Conservation (phyloP, 1,140 invertebrate species). For the Drosophila lacertosa region DNA sequence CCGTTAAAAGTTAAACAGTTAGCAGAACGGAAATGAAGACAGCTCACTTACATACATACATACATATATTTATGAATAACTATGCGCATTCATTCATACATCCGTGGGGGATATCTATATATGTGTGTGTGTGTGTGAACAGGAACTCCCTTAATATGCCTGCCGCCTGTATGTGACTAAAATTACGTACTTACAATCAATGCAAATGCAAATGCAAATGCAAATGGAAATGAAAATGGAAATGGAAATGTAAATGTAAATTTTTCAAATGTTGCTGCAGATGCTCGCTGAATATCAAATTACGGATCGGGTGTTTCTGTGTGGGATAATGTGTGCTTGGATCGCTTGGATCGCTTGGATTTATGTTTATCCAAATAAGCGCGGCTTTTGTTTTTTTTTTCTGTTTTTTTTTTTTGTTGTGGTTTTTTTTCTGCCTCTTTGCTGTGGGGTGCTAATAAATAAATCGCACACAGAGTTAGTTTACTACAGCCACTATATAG, state of each 20-base stretch:
- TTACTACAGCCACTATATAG: neutral
- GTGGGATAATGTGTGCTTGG: slow-evolving; percentile 35
- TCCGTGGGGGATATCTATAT: neutral
- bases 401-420: slow-evolving; percentile 14
- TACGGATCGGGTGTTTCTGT: slow-evolving; percentile 52
- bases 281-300: slow-evolving; percentile 78
- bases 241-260: slow-evolving; percentile 76
- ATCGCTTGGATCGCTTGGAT: slow-evolving; percentile 39
- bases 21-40: slow-evolving; percentile 73
- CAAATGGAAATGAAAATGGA: slow-evolving; percentile 73
- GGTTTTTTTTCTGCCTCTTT: slow-evolving; percentile 30
- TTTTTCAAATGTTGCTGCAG: slow-evolving; percentile 26
- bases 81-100: slow-evolving; percentile 1
- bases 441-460: slow-evolving; percentile 77
- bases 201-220: slow-evolving; percentile 80
- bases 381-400: slow-evolving; percentile 54
- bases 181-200: slow-evolving; percentile 64
- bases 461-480: slow-evolving; percentile 57
- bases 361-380: slow-evolving; percentile 78
- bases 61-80: neutral
- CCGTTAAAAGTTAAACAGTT: slow-evolving; percentile 46
- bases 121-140: slow-evolving; percentile 34
- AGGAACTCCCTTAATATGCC: slow-evolving; percentile 60
- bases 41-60: slow-evolving; percentile 21
- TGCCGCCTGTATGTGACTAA: slow-evolving; percentile 7